Evolutionary conservation across 2,113 vertebrate genomes (phyloP).

Genomic region (Malurus alboscapulatus): DNA sequence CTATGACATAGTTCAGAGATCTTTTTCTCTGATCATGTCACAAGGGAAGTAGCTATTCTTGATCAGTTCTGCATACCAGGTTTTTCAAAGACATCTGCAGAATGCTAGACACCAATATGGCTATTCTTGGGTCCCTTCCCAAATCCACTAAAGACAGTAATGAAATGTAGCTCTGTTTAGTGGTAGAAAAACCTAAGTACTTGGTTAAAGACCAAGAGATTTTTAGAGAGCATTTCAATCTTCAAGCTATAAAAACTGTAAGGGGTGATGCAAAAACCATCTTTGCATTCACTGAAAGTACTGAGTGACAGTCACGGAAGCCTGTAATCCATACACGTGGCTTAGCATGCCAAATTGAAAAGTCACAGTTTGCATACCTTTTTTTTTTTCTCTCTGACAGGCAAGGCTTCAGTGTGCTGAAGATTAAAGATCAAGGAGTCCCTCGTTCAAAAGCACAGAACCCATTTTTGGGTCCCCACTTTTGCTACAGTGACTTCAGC

Average conservation of each 20-base stretch:
- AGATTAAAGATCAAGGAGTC: neutral
- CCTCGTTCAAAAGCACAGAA: neutral
- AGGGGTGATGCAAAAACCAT: neutral
- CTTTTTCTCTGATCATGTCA: neutral
- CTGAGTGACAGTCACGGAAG: neutral
- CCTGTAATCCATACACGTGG: neutral
- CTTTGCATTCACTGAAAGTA: neutral
- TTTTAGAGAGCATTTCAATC: neutral
- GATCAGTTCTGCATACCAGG: neutral
- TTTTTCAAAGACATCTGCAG: conserved; percentile 14
- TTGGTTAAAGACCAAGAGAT: neutral
- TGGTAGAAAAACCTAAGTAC: neutral
- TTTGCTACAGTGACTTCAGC: neutral
- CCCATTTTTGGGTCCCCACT: neutral
- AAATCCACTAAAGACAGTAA: neutral
- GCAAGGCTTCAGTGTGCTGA: neutral
- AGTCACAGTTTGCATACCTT: neutral
- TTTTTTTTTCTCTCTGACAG: neutral
- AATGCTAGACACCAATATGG: neutral
- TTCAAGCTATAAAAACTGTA: neutral
- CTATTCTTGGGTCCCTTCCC: neutral
- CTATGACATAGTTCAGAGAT: neutral
- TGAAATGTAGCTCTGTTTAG: neutral
- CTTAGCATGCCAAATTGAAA: neutral
- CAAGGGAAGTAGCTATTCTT: neutral